phyloP scores from a whole-genome alignment of 2,888 invertebrate species.

The Agrochola litura region DNA sequence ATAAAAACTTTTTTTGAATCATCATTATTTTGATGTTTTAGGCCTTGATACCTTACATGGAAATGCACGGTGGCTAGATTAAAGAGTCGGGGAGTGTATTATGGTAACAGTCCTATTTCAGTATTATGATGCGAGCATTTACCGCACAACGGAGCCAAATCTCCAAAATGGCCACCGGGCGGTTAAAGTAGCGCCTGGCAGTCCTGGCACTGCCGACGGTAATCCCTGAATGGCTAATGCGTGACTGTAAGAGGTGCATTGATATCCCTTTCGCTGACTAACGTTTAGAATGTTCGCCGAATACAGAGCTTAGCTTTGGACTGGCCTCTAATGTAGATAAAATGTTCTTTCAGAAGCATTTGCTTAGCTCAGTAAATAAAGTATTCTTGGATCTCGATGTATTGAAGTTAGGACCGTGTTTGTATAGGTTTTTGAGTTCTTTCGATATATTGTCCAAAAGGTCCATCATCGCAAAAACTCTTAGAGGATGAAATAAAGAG shows the following conservation, averaged over 20 bases:
- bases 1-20: too few species aligned
- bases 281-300: slow-evolving; percentile 45
- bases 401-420: background rate
- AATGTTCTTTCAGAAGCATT: slow-evolving; percentile 36
- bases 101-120: slow-evolving; percentile 31
- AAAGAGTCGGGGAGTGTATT: background rate
- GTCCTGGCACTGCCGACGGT: slow-evolving; percentile 59
- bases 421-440: background rate
- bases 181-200: slow-evolving; percentile 46
- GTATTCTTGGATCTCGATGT: slow-evolving; percentile 9
- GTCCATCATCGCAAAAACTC: background rate
- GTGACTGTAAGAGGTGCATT: slow-evolving; percentile 66
- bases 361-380: slow-evolving; percentile 20
- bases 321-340: slow-evolving; percentile 33
- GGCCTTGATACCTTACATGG: too few species aligned
- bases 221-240: slow-evolving; percentile 72
- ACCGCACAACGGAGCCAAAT: slow-evolving; percentile 57
- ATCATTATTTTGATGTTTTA: too few species aligned
- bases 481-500: background rate
- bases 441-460: background rate
- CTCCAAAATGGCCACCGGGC: slow-evolving; percentile 64
- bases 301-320: slow-evolving; percentile 43
- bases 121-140: slow-evolving; percentile 36
- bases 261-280: slow-evolving; percentile 59
- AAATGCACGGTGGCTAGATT: too few species aligned